phyloP scores from a whole-genome alignment of 2,888 invertebrate species.

The Apamea monoglypha region DNA sequence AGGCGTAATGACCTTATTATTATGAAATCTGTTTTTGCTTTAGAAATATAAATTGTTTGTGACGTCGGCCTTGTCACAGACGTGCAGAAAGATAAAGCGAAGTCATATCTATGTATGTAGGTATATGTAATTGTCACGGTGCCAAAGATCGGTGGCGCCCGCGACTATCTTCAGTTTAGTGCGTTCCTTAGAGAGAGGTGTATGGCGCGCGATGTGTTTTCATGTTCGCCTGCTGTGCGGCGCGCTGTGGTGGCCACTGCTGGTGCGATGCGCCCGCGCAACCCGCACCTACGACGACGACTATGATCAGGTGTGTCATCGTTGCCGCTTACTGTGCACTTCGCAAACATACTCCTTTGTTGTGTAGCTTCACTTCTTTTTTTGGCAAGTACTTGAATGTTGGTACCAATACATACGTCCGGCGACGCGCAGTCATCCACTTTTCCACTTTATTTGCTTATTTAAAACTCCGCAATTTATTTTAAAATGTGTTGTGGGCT shows the following conservation, averaged over 20 bases:
- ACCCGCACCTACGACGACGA: slow-evolving; percentile 86
- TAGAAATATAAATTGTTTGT: slow-evolving; percentile 63
- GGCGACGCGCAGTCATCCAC: slow-evolving; percentile 82
- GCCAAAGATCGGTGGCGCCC: slow-evolving; percentile 86
- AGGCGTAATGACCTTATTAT: slow-evolving; percentile 27
- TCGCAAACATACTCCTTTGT: slow-evolving; percentile 75
- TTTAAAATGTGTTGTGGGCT: slow-evolving; percentile 78
- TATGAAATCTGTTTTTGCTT: slow-evolving; percentile 43
- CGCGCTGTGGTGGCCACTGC: slow-evolving; percentile 89
- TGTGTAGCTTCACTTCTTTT: slow-evolving; percentile 82
- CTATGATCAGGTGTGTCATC: slow-evolving; percentile 88
- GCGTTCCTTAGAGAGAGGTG: slow-evolving; percentile 88
- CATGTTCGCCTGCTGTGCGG: slow-evolving; percentile 89
- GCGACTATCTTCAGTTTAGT: slow-evolving; percentile 88
- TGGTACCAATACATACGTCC: slow-evolving; percentile 72
- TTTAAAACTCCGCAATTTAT: slow-evolving; percentile 77
- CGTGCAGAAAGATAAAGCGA: slow-evolving; percentile 84
- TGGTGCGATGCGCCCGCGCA: slow-evolving; percentile 86
- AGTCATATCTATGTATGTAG: slow-evolving; percentile 70
- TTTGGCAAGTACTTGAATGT: slow-evolving; percentile 79
- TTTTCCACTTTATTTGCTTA: slow-evolving; percentile 85
- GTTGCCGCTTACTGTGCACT: slow-evolving; percentile 82
- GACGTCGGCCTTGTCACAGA: slow-evolving; percentile 77
- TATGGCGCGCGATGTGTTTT: slow-evolving; percentile 89
- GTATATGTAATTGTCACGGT: slow-evolving; percentile 84